These are phyloP conservation scores for Nephrotoma flavescens DNA, from an alignment of 2,888 invertebrate genomes.

Conservation along the genomic window DNA sequence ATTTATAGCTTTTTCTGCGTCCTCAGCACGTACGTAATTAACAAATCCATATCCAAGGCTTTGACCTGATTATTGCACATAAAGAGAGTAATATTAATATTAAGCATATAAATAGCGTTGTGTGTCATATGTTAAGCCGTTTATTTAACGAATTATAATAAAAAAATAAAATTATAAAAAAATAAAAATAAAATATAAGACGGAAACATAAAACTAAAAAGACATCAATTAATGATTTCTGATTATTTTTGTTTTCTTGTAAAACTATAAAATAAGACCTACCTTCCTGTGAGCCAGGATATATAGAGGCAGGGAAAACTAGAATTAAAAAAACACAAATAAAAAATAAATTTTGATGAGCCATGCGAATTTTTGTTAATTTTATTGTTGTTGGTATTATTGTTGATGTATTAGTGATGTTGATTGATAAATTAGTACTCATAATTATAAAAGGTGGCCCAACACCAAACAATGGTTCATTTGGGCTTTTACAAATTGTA, in stretches of 20 bases:
- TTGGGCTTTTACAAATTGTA: not conserved
- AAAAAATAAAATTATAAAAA: not conserved
- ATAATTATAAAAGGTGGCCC: not conserved
- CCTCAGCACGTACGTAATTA: slow-evolving; percentile 95
- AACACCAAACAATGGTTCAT: not conserved
- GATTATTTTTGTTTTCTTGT: not conserved
- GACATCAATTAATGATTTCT: not conserved
- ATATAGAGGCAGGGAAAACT: slow-evolving; percentile 31
- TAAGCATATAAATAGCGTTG: not conserved
- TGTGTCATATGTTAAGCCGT: not conserved
- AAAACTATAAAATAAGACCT: slow-evolving; percentile 6
- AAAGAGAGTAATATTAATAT: not conserved
- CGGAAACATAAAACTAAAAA: not conserved
- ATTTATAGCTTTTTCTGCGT: slow-evolving; percentile 96
- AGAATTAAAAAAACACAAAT: slow-evolving; percentile 11
- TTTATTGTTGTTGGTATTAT: not conserved
- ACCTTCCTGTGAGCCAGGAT: slow-evolving; percentile 32
- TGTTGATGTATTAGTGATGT: not conserved
- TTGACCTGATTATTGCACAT: slow-evolving; percentile 48
- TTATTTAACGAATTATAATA: not conserved
- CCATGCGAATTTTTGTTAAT: not conserved
- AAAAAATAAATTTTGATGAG: slow-evolving; percentile 7
- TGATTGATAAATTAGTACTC: not conserved
- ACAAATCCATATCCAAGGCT: slow-evolving; percentile 99
- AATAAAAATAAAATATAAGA: not conserved